Percentiles rank a stretch among this genome's conserved stretches.
phyloP scores from a whole-genome alignment of 2,888 invertebrate genomes.

The Herminia tarsipennalis region DNA sequence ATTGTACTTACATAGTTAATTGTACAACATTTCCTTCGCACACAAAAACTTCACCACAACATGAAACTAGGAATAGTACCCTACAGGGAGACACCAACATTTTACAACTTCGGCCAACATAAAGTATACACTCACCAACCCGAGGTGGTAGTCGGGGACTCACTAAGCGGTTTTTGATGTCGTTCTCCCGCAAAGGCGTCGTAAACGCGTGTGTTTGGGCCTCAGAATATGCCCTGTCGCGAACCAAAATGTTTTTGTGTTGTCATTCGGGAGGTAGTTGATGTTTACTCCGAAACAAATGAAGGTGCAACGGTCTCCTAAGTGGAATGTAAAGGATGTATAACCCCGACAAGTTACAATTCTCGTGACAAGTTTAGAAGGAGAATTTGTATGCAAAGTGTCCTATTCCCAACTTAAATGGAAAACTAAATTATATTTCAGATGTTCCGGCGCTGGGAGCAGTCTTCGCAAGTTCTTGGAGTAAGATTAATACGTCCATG shows the following conservation, averaged over 20 bases:
- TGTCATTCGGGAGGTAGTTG: conserved; percentile 45
- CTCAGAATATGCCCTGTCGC: conserved; percentile 41
- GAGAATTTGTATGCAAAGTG: conserved; percentile 46
- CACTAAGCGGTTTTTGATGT: conserved; percentile 76
- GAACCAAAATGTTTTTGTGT: conserved; percentile 53
- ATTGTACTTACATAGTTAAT: conserved; percentile 53
- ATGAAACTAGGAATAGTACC: conserved; percentile 47
- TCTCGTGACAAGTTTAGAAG: conserved; percentile 43
- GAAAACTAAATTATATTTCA: conserved; percentile 52
- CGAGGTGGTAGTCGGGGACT: conserved; percentile 59
- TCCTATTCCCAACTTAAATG: conserved; percentile 46
- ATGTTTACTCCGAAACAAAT: conserved; percentile 55
- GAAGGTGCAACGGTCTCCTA: conserved; percentile 51
- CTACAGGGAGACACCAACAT: conserved; percentile 51
- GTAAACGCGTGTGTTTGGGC: conserved; percentile 60
- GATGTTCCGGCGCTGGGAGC: conserved; percentile 38
- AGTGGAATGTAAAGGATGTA: conserved; percentile 39
- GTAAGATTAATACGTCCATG: conserved; percentile 43
- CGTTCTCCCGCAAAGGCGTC: conserved; percentile 56
- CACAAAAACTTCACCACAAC: conserved; percentile 50
- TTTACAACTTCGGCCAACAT: conserved; percentile 58
- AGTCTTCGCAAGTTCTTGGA: conserved; percentile 37
- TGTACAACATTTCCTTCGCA: conserved; percentile 43
- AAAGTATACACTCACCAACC: conserved; percentile 56
- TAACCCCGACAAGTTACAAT: conserved; percentile 29